Percentiles rank a stretch among this genome's conserved stretches.
These are phyloP conservation scores for Crypturellus tataupa DNA, from an alignment of 2,797 vertebrate genomes.

Conservation along the genomic window DNA sequence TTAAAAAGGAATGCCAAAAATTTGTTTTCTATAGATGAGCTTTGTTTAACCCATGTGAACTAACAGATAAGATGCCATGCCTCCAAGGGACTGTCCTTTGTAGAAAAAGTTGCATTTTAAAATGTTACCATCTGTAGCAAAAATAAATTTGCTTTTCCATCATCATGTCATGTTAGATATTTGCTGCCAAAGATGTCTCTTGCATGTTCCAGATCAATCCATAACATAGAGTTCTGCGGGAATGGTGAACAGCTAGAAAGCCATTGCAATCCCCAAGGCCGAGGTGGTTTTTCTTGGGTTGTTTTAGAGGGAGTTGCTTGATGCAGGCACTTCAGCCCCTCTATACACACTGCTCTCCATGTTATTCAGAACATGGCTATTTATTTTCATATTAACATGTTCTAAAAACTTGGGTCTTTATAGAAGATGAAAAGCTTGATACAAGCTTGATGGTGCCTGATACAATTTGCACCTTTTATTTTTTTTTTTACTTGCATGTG, in stretches of 20 bases:
- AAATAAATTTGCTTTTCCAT: conserved; percentile 32
- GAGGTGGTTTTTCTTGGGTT: not conserved
- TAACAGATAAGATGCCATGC: not conserved
- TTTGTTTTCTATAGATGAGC: conserved; percentile 29
- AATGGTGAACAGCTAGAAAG: not conserved
- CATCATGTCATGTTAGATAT: not conserved
- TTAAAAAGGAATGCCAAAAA: not conserved
- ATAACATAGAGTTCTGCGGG: not conserved
- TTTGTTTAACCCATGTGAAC: conserved; percentile 32
- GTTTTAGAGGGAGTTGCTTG: not conserved
- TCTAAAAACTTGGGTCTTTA: not conserved
- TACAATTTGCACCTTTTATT: not conserved
- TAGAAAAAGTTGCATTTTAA: conserved; percentile 60
- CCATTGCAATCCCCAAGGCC: not conserved
- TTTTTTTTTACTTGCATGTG: not conserved
- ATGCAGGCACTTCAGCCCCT: not conserved
- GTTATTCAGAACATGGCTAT: not conserved
- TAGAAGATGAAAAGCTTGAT: not conserved
- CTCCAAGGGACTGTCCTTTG: conserved; percentile 45
- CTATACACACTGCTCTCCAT: not conserved
- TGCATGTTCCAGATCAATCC: not conserved
- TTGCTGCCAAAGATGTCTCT: not conserved
- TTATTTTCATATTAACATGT: not conserved
- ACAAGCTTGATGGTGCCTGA: not conserved
- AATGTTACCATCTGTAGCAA: conserved; percentile 53